These are phyloP conservation scores for Drosophila diplacantha DNA, from an alignment of 2,888 invertebrate genomes.

Conservation along the genomic window DNA sequence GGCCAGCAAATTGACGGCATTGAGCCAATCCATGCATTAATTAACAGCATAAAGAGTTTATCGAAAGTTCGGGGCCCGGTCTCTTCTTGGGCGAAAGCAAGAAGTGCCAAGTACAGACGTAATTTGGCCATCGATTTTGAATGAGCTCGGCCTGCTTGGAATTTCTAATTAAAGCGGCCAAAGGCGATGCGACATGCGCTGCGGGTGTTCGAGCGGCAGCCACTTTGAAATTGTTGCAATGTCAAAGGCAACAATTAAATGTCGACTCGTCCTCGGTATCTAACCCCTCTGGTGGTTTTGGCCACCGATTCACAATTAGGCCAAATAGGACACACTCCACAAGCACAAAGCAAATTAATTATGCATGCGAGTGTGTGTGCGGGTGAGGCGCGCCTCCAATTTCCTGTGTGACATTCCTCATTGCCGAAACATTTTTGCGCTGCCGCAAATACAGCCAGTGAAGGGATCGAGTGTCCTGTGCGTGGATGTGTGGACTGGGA, in stretches of 20 bases:
- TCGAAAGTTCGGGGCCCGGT: constrained; percentile 13
- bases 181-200: constrained; percentile 5
- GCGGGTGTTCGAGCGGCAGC: constrained; percentile 4
- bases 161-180: constrained; percentile 57
- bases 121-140: constrained; percentile 33
- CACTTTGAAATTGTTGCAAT: constrained; percentile 55
- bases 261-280: constrained; percentile 3
- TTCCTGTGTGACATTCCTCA: constrained; percentile 51
- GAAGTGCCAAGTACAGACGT: constrained; percentile 15
- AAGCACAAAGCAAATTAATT: constrained; percentile 54
- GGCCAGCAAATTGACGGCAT: constrained; percentile 12
- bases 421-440: constrained; percentile 53
- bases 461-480: constrained; percentile 15
- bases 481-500: constrained; percentile 17
- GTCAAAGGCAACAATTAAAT: constrained; percentile 66
- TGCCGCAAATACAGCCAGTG: constrained; percentile 49
- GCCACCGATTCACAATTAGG: constrained; percentile 67
- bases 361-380: constrained; percentile 44
- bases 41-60: constrained; percentile 41
- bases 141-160: constrained; percentile 36
- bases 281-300: constrained; percentile 33
- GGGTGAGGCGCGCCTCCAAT: constrained; percentile 52
- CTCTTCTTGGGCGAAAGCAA: constrained; percentile 3
- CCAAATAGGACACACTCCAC: constrained; percentile 35
- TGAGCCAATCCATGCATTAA: constrained; percentile 28